Percentiles rank a stretch among this genome's conserved stretches.
Evolutionary conservation across 2,797 vertebrate genomes (phyloP).

Genomic region (Atherinosoma microstoma): DNA sequence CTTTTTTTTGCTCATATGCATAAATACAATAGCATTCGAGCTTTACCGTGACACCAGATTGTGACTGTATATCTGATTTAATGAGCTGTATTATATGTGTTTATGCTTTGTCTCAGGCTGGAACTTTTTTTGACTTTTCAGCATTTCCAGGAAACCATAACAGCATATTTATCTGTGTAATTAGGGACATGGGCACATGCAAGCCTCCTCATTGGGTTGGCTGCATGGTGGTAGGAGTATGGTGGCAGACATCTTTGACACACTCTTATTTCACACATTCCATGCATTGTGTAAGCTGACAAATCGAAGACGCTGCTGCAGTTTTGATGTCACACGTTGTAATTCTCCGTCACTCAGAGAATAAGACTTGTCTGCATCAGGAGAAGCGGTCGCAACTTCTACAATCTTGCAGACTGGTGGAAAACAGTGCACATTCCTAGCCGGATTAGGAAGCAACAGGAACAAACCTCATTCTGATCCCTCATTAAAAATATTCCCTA

Average conservation of each 20-base stretch:
- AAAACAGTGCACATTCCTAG: conserved; percentile 75
- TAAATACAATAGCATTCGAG: background rate
- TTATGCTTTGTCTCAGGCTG: background rate
- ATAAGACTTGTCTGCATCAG: conserved; percentile 20
- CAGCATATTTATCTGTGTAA: conserved; percentile 58
- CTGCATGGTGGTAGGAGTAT: conserved; percentile 37
- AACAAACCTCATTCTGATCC: conserved; percentile 72
- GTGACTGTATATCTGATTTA: background rate
- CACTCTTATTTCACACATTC: conserved; percentile 18
- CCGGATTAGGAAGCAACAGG: conserved; percentile 75
- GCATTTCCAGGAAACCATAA: conserved; percentile 32
- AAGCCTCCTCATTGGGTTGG: conserved; percentile 59
- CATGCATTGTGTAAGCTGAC: conserved; percentile 23
- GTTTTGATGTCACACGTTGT: conserved; percentile 17
- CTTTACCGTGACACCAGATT: background rate
- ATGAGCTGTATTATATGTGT: background rate
- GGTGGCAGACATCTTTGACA: background rate
- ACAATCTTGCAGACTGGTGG: conserved; percentile 43
- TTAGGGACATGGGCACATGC: conserved; percentile 45
- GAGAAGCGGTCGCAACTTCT: conserved; percentile 36
- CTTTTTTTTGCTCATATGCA: background rate
- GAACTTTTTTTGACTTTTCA: conserved; percentile 15
- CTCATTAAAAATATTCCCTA: conserved; percentile 81
- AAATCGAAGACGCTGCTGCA: conserved; percentile 8
- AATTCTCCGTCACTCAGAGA: conserved; percentile 29